Base-by-base conservation (phyloP, 2,113 vertebrate species). In the Cephalopterus ornatus region DNA sequence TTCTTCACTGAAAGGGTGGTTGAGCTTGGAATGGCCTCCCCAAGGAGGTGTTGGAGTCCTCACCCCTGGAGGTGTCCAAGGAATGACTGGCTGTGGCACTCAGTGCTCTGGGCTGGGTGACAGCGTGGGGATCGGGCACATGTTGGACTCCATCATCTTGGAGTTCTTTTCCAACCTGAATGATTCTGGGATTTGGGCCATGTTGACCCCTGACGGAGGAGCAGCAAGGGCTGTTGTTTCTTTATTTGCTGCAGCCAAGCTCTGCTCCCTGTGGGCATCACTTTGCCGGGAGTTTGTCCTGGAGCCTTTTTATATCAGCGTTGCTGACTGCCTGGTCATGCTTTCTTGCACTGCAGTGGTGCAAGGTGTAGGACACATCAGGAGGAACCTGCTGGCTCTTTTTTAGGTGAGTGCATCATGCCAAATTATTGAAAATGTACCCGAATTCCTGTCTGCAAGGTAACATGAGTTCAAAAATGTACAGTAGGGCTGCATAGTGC, bases 81-180 rank as follows among this genome's bases (percentile, higher is more conserved):
- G 35, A 19, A 37, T 15, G n/a, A 1, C 66, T 79, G 67, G 67
- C 10, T 0, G 26, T 68, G 87, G 39, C 78, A 82, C 61, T 75
- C 20, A 41, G 71, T 0, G 68, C 77, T 74, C 37, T 74, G 44
- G 33, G 39, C 65, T 53, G 74, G 39, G 18, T 19, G 39, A 61
- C 46, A 39, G 32, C 62, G n/a, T 46, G 46, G 7, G 4, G 0
- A 61, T 7, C 0, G 4, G 20, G 8, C 53, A 62, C 30, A 47
- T 24, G 30, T 30, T 0, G 14, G 23, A 3, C 41, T 47, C 1
- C 0, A 0, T 30, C 33, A 2, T 0, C n/a, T 41, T 2, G 37
- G 3, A 67, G 46, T n/a, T 20, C 17, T 75, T 62, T 75, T 35
- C n/a, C 55, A 70, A 2, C n/a, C 41, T 32, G 9, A 8, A 32